Percentiles rank a stretch among this genome's conserved stretches.
These are phyloP conservation scores for Anagrus nilaparvatae DNA, from an alignment of 1,140 invertebrate genomes.

Conservation along the genomic window DNA sequence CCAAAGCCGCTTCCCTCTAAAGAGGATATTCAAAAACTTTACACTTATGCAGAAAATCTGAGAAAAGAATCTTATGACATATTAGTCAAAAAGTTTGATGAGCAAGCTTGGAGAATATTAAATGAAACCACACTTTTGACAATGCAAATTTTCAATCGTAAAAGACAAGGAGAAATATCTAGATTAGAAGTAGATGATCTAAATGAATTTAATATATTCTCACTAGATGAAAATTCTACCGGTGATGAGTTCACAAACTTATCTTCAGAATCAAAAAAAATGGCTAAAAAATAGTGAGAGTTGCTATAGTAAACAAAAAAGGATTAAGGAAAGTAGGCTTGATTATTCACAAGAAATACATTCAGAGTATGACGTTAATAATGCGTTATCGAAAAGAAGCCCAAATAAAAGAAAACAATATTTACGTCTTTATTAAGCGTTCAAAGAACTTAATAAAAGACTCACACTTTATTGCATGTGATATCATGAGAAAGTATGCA, in stretches of 20 bases:
- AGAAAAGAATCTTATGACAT: not conserved
- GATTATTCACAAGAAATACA: not conserved
- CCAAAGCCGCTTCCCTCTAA: not conserved
- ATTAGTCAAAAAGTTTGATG: not conserved
- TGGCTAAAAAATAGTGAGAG: not conserved
- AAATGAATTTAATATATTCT: not conserved
- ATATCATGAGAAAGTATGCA: not conserved
- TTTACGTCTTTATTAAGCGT: not conserved
- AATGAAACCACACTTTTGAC: not conserved
- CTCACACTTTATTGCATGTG: no score
- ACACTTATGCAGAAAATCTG: not conserved
- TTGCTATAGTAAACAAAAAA: not conserved
- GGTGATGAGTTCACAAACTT: not conserved
- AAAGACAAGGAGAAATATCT: not conserved
- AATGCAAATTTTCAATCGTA: not conserved
- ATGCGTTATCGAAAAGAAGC: not conserved
- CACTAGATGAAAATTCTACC: not conserved
- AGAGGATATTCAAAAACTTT: not conserved
- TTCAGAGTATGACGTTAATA: not conserved
- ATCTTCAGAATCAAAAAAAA: not conserved
- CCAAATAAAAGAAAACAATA: not conserved
- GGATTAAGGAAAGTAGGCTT: not conserved
- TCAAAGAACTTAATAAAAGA: no score
- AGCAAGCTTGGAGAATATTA: not conserved
- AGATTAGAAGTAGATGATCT: not conserved